These are phyloP conservation scores for Lota lota DNA, from an alignment of 2,113 vertebrate species.

Conservation along the genomic window DNA sequence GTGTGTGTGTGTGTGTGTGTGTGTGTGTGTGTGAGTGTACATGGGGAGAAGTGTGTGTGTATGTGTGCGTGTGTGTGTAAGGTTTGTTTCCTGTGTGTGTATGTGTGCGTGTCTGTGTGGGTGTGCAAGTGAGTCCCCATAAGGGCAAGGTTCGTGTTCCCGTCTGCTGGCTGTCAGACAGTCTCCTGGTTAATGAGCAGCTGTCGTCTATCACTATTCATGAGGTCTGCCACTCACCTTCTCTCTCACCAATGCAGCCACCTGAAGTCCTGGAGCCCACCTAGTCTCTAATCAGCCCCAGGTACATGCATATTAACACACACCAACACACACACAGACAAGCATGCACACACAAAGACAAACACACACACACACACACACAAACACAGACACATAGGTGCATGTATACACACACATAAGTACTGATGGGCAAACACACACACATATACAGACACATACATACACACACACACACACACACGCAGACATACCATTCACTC, in stretches of 20 bases:
- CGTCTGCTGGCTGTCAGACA: slow-evolving; percentile 66
- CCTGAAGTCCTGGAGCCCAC: slow-evolving; percentile 55
- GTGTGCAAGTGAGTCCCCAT: slow-evolving; percentile 7
- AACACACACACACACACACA: background rate
- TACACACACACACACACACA: too few relatives aligned
- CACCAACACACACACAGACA: slow-evolving; percentile 9
- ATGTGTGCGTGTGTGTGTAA: slow-evolving; percentile 13
- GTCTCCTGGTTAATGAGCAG: slow-evolving; percentile 75
- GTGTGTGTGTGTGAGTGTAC: too few relatives aligned
- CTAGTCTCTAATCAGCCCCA: slow-evolving; percentile 62
- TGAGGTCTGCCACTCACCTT: slow-evolving; percentile 69
- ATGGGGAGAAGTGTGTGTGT: background rate
- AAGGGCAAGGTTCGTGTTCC: slow-evolving; percentile 27
- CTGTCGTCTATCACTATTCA: slow-evolving; percentile 76
- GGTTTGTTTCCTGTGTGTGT: slow-evolving; percentile 22
- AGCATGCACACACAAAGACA: slow-evolving; percentile 5
- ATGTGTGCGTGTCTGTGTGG: slow-evolving; percentile 32
- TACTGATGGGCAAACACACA: too few relatives aligned
- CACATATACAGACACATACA: too few relatives aligned
- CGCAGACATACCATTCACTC: background rate
- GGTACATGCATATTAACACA: slow-evolving; percentile 23
- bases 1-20: too few relatives aligned
- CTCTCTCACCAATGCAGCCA: slow-evolving; percentile 54
- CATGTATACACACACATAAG: too few relatives aligned
- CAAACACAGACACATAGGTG: too few relatives aligned